Conservation (phyloP, 92 coral and sea anemone species). For the Palythoa heliodiscus region DNA sequence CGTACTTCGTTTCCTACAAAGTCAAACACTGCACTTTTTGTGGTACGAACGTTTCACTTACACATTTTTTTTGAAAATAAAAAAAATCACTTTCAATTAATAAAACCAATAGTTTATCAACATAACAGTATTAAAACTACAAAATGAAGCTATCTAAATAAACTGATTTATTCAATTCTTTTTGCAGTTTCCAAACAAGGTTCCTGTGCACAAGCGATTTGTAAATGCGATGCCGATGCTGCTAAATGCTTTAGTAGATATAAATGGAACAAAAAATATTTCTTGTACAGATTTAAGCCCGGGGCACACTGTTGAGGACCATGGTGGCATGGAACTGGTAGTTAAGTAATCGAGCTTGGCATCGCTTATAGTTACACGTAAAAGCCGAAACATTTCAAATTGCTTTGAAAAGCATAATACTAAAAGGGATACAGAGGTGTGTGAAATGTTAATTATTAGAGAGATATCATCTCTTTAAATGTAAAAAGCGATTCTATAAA, state of each 20-base stretch:
- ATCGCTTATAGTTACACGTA: too few relatives aligned
- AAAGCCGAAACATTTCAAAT: too few relatives aligned
- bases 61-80: too few relatives aligned
- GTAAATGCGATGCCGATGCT: slow-evolving; percentile 22
- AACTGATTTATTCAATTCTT: not conserved
- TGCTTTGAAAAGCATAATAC: too few relatives aligned
- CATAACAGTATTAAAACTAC: not conserved
- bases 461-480: too few relatives aligned
- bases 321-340: too few relatives aligned
- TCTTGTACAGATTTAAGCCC: slow-evolving; percentile 1
- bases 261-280: slow-evolving; percentile 19
- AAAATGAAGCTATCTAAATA: too few relatives aligned
- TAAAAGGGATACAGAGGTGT: too few relatives aligned
- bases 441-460: too few relatives aligned
- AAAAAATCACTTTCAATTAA: too few relatives aligned
- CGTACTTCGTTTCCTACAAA: slow-evolving; percentile 9
- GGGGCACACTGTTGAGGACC: not conserved
- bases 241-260: slow-evolving; percentile 22
- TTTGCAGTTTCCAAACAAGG: not conserved
- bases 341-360: too few relatives aligned
- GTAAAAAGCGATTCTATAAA: too few relatives aligned
- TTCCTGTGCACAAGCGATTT: slow-evolving; percentile 27
- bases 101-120: not conserved
- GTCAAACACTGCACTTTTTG: not conserved
- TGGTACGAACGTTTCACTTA: not conserved